These are phyloP conservation scores for Eilema depressum DNA, from an alignment of 2,888 invertebrate genomes.

Conservation along the genomic window DNA sequence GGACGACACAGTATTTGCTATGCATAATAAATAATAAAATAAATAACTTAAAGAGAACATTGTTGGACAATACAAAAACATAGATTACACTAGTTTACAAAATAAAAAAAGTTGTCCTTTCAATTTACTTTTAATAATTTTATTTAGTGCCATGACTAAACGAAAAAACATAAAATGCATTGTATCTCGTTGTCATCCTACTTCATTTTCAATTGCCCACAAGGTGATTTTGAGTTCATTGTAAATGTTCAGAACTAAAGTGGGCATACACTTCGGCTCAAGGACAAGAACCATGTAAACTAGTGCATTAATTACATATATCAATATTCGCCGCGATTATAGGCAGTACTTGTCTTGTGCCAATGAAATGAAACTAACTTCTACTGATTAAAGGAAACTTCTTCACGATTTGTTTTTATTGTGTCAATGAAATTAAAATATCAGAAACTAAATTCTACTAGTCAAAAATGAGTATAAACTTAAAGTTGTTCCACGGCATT, in stretches of 20 bases:
- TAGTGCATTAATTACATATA: not conserved
- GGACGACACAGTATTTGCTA: slow-evolving; percentile 53
- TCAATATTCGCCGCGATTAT: not conserved
- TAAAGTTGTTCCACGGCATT: not conserved
- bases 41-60: slow-evolving; percentile 33
- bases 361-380: slow-evolving; percentile 8
- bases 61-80: slow-evolving; percentile 32
- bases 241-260: not conserved
- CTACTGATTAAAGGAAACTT: not conserved
- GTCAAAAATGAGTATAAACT: not conserved
- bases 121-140: not conserved
- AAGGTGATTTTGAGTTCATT: not conserved
- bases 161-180: not conserved
- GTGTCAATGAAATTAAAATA: no score
- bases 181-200: not conserved
- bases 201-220: not conserved
- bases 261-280: not conserved
- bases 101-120: slow-evolving; percentile 18
- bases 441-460: no score
- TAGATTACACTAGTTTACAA: slow-evolving; percentile 16
- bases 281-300: not conserved
- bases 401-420: slow-evolving; percentile 1
- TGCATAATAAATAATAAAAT: slow-evolving; percentile 29
- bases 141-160: not conserved
- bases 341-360: slow-evolving; percentile 22